Evolutionary conservation across 2,113 vertebrate species (phyloP).

Genomic region (Rhynchomys soricoides): DNA sequence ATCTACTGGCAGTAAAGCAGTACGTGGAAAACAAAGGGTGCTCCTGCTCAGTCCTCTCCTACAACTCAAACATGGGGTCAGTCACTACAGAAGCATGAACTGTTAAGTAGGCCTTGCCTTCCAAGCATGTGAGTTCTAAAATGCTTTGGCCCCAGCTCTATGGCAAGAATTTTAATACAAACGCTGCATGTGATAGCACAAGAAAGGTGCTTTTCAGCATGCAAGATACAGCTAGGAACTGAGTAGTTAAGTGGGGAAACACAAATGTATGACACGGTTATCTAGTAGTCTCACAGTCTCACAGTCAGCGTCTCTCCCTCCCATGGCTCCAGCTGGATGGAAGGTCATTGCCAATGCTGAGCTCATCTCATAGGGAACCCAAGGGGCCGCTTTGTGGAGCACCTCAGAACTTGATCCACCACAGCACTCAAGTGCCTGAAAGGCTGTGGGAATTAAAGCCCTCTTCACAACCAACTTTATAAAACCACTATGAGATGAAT

Average conservation of each 20-base stretch:
- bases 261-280: neutral
- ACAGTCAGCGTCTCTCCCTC: neutral
- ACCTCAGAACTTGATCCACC: neutral
- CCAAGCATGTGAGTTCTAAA: neutral
- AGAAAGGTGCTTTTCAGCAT: neutral
- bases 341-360: neutral
- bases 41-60: neutral
- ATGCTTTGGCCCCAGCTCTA: conserved; percentile 30
- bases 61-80: neutral
- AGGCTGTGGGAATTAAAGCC: conserved; percentile 41
- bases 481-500: conserved; percentile 19
- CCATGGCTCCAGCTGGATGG: neutral
- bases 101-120: neutral
- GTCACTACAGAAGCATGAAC: neutral
- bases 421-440: conserved; percentile 28
- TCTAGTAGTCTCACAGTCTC: neutral
- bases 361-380: neutral
- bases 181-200: neutral
- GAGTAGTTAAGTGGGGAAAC: neutral
- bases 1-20: conserved; percentile 73
- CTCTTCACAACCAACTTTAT: conserved; percentile 40
- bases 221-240: conserved; percentile 15
- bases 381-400: neutral
- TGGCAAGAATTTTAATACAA: conserved; percentile 44
- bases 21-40: conserved; percentile 39